Evolutionary conservation across 2,113 vertebrate genomes (phyloP).

Genomic region (Motacilla tschutschensis): DNA sequence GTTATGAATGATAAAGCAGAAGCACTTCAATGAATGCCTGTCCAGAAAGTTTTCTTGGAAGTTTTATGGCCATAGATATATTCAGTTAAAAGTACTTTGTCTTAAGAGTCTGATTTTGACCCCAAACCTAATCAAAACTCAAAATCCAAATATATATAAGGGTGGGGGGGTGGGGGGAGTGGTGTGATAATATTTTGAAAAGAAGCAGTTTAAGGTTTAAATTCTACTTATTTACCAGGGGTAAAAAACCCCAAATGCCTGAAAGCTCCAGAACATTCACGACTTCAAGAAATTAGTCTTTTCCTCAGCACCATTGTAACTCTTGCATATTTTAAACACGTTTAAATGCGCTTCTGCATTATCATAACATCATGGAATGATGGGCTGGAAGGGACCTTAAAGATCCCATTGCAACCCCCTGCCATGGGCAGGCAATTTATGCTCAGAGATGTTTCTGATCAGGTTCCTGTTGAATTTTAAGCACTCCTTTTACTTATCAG

Average conservation of each 20-base stretch:
- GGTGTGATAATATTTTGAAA: not conserved
- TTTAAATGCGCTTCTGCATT: not conserved
- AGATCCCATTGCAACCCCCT: not conserved
- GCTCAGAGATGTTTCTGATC: not conserved
- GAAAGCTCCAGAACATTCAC: not conserved
- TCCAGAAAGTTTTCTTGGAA: not conserved
- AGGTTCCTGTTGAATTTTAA: not conserved
- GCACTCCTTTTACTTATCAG: not conserved
- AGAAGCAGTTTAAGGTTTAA: not conserved
- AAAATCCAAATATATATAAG: not conserved
- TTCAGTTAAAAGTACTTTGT: not conserved
- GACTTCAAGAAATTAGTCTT: not conserved
- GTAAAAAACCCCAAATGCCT: not conserved
- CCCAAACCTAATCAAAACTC: not conserved
- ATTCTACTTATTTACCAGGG: not conserved
- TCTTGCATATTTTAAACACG: not conserved
- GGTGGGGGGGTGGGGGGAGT: rapidly evolving
- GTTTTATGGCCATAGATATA: not conserved
- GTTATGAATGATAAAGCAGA: not conserved
- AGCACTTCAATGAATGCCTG: not conserved
- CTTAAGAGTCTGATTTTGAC: not conserved
- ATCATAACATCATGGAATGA: not conserved
- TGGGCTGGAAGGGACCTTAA: not conserved
- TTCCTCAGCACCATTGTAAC: not conserved
- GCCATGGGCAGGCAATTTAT: not conserved